These are phyloP conservation scores for Scaptomyza hsui DNA, from an alignment of 1,140 invertebrate genomes.

Conservation along the genomic window DNA sequence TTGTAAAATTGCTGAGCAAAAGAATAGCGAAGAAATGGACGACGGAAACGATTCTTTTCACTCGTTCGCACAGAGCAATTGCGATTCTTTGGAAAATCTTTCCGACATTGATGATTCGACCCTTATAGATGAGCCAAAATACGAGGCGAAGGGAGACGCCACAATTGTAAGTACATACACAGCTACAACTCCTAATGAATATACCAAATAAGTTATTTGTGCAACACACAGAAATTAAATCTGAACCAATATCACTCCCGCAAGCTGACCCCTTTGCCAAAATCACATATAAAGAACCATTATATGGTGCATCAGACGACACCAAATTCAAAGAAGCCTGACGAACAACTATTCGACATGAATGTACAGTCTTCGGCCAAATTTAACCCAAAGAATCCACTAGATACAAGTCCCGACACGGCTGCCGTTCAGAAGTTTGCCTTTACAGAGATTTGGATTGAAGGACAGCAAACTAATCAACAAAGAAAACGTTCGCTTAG, in stretches of 20 bases:
- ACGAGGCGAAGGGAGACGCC: not conserved
- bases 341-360: constrained; percentile 29
- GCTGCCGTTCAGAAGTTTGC: constrained; percentile 31
- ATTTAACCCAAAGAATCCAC: not conserved
- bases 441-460: constrained; percentile 59
- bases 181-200: too few species aligned
- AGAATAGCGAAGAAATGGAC: not conserved
- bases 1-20: not conserved
- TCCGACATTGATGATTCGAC: not conserved
- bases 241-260: not conserved
- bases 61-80: constrained; percentile 28
- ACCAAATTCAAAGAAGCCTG: not conserved
- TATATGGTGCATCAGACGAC: constrained; percentile 5
- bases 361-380: not conserved
- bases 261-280: not conserved
- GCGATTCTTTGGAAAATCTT: not conserved
- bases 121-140: not conserved
- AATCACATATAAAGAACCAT: not conserved
- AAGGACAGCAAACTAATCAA: constrained; percentile 17
- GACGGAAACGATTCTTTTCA: constrained; percentile 48
- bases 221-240: not conserved
- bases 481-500: constrained; percentile 6
- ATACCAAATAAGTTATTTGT: not conserved
- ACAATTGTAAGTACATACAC: constrained; percentile 1
- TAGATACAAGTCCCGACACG: not conserved